Evolutionary conservation across 2,797 vertebrate genomes (phyloP).

Genomic region (Choloepus didactylus): DNA sequence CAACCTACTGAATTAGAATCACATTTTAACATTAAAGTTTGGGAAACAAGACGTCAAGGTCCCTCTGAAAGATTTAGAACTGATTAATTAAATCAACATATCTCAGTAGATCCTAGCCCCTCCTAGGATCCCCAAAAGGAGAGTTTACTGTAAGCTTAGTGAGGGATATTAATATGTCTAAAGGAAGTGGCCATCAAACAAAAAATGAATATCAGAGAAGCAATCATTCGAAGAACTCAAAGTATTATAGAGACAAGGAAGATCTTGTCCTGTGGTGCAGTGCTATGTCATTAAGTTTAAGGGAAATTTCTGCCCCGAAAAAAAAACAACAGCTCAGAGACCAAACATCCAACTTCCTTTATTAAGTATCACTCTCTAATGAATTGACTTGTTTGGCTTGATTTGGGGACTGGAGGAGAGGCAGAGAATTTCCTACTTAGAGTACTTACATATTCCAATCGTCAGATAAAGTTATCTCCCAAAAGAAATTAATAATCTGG

Average conservation of each 20-base stretch:
- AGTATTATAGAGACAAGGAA: neutral
- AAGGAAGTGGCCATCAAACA: constrained; percentile 31
- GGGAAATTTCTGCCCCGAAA: neutral
- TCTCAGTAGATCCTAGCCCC: neutral
- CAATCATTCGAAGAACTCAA: neutral
- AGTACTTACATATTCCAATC: constrained; percentile 3
- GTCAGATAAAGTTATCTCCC: neutral
- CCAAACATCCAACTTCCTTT: neutral
- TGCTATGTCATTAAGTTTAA: neutral
- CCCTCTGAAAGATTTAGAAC: neutral
- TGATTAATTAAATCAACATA: neutral
- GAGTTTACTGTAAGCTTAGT: neutral
- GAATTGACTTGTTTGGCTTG: constrained; percentile 40
- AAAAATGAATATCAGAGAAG: neutral
- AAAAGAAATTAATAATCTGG: constrained; percentile 40
- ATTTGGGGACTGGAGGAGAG: neutral
- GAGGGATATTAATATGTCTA: neutral
- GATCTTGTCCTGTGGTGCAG: neutral
- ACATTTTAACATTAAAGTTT: neutral
- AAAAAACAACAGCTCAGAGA: neutral
- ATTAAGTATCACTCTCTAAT: neutral
- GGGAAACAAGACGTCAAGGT: neutral
- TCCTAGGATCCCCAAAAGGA: neutral
- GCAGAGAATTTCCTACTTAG: neutral
- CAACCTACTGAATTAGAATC: neutral